Evolutionary conservation across 2,888 invertebrate genomes (phyloP).

Genomic region (Hanleya hanleyi): DNA sequence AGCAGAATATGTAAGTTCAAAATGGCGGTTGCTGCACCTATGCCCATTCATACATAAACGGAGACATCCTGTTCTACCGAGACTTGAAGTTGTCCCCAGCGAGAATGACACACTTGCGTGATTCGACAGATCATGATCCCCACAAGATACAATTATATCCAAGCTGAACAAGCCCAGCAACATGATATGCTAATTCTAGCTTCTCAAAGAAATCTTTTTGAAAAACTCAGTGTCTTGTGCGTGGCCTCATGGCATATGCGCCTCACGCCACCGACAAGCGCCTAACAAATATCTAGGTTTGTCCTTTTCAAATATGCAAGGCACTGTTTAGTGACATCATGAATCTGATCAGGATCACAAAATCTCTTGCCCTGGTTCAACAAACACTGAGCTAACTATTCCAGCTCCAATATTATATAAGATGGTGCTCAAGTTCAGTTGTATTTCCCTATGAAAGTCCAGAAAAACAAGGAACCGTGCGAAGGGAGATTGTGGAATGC

Average conservation of each 20-base stretch:
- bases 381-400: no score
- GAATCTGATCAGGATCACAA: background rate
- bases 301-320: background rate
- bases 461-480: no score
- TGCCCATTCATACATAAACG: background rate
- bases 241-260: conserved; percentile 7
- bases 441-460: no score
- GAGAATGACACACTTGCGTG: no score
- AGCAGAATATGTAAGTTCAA: background rate
- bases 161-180: background rate
- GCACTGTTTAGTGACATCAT: background rate
- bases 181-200: background rate
- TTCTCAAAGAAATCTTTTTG: background rate
- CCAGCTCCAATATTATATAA: no score
- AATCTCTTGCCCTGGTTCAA: no score
- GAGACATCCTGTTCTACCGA: background rate
- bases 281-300: background rate
- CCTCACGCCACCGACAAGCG: conserved; percentile 8
- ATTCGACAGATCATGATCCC: no score
- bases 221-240: background rate
- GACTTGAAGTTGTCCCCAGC: no score
- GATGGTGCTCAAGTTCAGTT: no score
- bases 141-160: no score
- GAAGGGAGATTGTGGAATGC: no score
- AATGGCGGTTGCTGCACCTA: background rate